phyloP scores from a whole-genome alignment of 2,113 vertebrate genomes.

The Limnothrissa miodon region DNA sequence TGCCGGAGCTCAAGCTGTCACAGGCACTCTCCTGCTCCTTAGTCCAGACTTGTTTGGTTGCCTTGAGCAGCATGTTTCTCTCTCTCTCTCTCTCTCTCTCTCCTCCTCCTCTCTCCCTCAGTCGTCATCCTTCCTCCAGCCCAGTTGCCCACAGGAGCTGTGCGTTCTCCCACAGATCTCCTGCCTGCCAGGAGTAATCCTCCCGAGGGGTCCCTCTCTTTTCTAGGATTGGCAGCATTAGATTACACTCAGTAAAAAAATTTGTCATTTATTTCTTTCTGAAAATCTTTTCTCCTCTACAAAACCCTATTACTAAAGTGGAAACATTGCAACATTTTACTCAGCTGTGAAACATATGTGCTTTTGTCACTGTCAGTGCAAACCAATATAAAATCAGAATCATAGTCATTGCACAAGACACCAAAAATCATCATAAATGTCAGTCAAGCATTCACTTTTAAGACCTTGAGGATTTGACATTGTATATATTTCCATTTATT shows the following conservation, averaged over 20 bases:
- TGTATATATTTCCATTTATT: no score
- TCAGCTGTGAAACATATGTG: not conserved
- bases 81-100: not conserved
- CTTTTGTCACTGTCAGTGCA: not conserved
- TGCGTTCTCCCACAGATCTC: not conserved
- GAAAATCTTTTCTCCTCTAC: no score
- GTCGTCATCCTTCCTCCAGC: not conserved
- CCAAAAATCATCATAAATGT: no score
- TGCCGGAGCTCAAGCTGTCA: constrained; percentile 6
- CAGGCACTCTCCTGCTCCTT: not conserved
- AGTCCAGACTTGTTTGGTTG: constrained; percentile 17
- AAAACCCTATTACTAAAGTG: not conserved
- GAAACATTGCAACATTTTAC: not conserved
- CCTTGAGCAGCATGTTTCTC: not conserved
- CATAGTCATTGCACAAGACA: no score
- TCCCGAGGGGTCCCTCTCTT: no score
- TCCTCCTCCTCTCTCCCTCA: no score
- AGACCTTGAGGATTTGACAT: no score
- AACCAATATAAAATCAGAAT: no score
- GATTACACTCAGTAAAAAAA: not conserved
- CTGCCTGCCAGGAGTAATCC: not conserved
- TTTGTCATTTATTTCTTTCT: not conserved
- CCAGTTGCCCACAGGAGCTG: not conserved
- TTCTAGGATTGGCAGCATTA: not conserved
- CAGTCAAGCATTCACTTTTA: no score